phyloP scores from a whole-genome alignment of 2,888 invertebrate genomes.

The Euplexia lucipara region DNA sequence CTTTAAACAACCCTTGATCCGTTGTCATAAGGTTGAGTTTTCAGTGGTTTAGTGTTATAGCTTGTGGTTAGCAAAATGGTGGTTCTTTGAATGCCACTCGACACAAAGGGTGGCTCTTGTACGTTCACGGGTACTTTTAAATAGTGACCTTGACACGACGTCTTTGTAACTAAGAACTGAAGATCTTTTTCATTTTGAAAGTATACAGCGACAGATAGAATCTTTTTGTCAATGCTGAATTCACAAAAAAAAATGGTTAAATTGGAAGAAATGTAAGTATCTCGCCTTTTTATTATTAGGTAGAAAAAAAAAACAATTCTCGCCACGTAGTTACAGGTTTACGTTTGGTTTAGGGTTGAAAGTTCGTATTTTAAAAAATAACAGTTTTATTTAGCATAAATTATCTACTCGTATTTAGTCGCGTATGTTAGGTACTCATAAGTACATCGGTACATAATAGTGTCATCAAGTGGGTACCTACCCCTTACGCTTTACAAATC shows the following conservation, averaged over 20 bases:
- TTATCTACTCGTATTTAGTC: no score
- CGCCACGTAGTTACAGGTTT: no score
- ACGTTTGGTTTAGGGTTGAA: not conserved
- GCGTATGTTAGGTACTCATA: no score
- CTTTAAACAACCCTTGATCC: conserved; percentile 7
- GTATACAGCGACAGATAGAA: conserved; percentile 47
- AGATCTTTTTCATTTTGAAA: conserved; percentile 61
- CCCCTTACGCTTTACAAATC: no score
- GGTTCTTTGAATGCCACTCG: conserved; percentile 61
- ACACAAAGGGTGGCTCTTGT: conserved; percentile 62
- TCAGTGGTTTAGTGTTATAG: conserved; percentile 14
- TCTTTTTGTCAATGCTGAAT: conserved; percentile 49
- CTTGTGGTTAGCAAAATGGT: conserved; percentile 55
- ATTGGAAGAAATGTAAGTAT: conserved; percentile 17
- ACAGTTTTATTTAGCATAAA: no score
- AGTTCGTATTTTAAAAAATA: not conserved
- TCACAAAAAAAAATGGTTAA: conserved; percentile 13
- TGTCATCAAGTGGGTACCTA: no score
- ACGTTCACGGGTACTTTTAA: conserved; percentile 63
- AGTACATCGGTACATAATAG: no score
- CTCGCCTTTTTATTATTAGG: conserved; percentile 11
- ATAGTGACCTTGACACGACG: conserved; percentile 63
- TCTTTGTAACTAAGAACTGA: conserved; percentile 60
- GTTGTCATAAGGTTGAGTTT: conserved; percentile 33
- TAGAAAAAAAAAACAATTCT: conserved; percentile 6